phyloP scores from a whole-genome alignment of 2,797 vertebrate species.

The Bryconaethiops microstoma region DNA sequence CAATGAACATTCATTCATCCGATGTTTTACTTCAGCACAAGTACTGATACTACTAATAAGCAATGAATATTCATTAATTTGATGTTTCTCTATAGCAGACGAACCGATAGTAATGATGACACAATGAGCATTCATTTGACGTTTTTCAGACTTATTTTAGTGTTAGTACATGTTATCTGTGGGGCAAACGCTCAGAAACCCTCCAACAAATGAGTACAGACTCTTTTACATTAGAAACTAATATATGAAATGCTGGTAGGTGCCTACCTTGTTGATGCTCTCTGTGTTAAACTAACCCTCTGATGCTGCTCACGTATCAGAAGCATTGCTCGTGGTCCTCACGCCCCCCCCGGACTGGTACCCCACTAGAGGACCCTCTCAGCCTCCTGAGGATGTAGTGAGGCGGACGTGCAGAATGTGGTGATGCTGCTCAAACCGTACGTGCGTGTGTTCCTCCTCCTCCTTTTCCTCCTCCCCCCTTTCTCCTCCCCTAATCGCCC shows the following conservation, averaged over 20 bases:
- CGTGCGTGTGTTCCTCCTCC: constrained; percentile 29
- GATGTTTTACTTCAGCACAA: too few species aligned
- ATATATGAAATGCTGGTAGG: background rate
- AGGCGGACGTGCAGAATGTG: constrained; percentile 46
- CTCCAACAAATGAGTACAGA: background rate
- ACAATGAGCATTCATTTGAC: too few species aligned
- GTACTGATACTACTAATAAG: too few species aligned
- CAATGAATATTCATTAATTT: too few species aligned
- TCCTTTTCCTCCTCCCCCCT: constrained; percentile 16
- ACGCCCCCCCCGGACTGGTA: background rate
- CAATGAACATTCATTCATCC: too few species aligned
- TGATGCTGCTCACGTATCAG: background rate
- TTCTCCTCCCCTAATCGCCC: background rate
- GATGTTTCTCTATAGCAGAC: too few species aligned
- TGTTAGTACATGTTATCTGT: too few species aligned
- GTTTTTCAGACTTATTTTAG: too few species aligned
- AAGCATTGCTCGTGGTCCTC: constrained; percentile 14
- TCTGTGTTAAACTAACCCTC: background rate
- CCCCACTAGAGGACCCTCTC: background rate
- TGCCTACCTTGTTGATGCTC: constrained; percentile 37
- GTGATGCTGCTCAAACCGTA: constrained; percentile 9
- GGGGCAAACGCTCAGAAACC: too few species aligned
- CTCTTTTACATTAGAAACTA: too few species aligned
- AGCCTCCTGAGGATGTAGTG: constrained; percentile 8
- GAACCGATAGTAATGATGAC: too few species aligned